Base-by-base conservation (phyloP, 1,140 invertebrate genomes). In the Palaemon carinicauda region DNA sequence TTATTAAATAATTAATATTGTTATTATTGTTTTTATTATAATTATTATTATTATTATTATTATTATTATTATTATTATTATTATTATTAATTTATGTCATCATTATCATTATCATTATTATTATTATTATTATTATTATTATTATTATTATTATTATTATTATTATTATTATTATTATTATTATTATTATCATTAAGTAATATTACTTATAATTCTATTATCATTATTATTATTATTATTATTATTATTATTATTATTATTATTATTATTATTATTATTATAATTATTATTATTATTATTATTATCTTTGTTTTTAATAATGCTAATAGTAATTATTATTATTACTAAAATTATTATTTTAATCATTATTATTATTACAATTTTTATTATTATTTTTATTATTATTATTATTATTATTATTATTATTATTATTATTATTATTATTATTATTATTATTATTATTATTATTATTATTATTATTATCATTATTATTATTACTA, bases 81-180 rank as follows among this genome's bases (percentile, higher is more conserved):
- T n/a, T n/a, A n/a, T n/a, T n/a, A n/a, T n/a, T n/a, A n/a, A n/a
- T n/a, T n/a, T n/a, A n/a, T n/a, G n/a, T n/a, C n/a, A n/a, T n/a
- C n/a, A n/a, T n/a, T n/a, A n/a, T n/a, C n/a, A n/a, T n/a, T 73
- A 10, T 73, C 10, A 4, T 73, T 27, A 73, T 73, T 73, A 33
- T 73, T 73, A 33, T 9, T 27, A 10, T 31, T 73, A 7, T 27
- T 31, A 27, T 73, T 9, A 7, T 73, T 31, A 73, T 73, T 4
- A 73, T 4, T 27, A 29, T 73, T 31, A 29, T 27, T 73, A 29
- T 73, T 27, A 33, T 73, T 73, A 33, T 73, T 73, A 33, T 73
- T 73, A 33, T 27, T 73, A 73, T 73, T 27, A 73, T 73, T 73
- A 73, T 73, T 73, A 73, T 73, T 73, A 33, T 73, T 73, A 33